These are phyloP conservation scores for Tamandua tetradactyla DNA, from an alignment of 2,797 vertebrate species.

Conservation along the genomic window DNA sequence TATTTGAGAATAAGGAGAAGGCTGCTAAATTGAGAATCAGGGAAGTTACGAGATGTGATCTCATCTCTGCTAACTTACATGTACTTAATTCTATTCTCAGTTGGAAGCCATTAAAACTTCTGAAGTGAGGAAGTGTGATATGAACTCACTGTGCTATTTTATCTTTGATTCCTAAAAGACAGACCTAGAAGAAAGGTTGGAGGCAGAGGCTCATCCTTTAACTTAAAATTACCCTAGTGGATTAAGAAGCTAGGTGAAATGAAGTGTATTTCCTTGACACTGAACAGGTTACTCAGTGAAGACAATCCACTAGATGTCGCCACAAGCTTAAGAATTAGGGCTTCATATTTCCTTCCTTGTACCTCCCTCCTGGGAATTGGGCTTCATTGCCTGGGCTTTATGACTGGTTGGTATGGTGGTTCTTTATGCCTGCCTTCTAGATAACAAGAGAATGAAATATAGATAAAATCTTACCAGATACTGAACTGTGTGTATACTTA, in stretches of 20 bases:
- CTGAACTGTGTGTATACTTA: not conserved
- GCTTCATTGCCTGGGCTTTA: not conserved
- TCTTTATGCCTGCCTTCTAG: not conserved
- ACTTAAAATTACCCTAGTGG: not conserved
- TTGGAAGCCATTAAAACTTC: conserved; percentile 19
- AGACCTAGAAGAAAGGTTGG: not conserved
- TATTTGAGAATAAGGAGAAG: not conserved
- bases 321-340: conserved; percentile 43
- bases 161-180: not conserved
- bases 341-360: not conserved
- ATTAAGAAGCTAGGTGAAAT: not conserved
- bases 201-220: not conserved
- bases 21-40: not conserved
- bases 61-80: not conserved
- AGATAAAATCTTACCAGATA: conserved; percentile 25
- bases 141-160: not conserved
- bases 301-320: conserved; percentile 69
- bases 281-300: not conserved
- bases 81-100: not conserved
- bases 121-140: not conserved
- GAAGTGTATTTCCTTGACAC: not conserved
- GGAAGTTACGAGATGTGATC: not conserved
- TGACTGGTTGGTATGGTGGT: not conserved
- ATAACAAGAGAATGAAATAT: not conserved
- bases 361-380: not conserved